Conservation (phyloP, 2,797 vertebrate genomes). For the Cossypha heuglini region DNA sequence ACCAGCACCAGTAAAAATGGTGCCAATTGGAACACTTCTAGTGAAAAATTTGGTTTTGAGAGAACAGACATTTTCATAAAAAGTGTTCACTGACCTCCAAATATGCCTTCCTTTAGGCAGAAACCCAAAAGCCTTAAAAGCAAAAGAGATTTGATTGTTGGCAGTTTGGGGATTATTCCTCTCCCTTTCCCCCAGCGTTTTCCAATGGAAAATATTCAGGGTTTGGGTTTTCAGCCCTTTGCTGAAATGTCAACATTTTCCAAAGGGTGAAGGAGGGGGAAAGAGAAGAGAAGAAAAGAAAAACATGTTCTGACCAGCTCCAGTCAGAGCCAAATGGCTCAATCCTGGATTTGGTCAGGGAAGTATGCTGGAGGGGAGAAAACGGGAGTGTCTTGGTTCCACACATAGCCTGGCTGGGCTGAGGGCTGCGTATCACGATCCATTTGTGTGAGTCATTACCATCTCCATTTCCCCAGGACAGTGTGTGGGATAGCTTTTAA, state of each 20-base stretch:
- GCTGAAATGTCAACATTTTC: conserved; percentile 55
- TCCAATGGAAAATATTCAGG: conserved; percentile 64
- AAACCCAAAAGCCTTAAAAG: conserved; percentile 2
- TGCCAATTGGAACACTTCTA: neutral
- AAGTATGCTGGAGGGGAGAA: conserved; percentile 43
- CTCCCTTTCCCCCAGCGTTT: conserved; percentile 21
- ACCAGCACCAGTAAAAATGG: neutral
- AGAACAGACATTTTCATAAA: conserved; percentile 2
- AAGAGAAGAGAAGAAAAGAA: conserved; percentile 33
- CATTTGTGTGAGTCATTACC: neutral
- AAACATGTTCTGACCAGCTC: conserved; percentile 60
- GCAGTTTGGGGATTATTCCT: conserved; percentile 19
- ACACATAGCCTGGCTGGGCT: neutral
- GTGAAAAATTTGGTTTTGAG: neutral
- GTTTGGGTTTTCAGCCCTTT: conserved; percentile 33
- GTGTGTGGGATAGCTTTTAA: neutral
- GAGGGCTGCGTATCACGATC: neutral
- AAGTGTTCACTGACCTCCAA: neutral
- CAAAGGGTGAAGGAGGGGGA: conserved; percentile 15
- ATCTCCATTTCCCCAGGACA: neutral
- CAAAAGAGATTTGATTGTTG: neutral
- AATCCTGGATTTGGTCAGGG: conserved; percentile 44
- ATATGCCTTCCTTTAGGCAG: neutral
- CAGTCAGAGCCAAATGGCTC: conserved; percentile 50
- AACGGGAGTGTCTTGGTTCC: conserved; percentile 39